A percentile compares a stretch with the other conserved stretches of the same genome.
Evolutionary conservation across 2,113 vertebrate species (phyloP).

Genomic region (Petrocephalus zakoni): DNA sequence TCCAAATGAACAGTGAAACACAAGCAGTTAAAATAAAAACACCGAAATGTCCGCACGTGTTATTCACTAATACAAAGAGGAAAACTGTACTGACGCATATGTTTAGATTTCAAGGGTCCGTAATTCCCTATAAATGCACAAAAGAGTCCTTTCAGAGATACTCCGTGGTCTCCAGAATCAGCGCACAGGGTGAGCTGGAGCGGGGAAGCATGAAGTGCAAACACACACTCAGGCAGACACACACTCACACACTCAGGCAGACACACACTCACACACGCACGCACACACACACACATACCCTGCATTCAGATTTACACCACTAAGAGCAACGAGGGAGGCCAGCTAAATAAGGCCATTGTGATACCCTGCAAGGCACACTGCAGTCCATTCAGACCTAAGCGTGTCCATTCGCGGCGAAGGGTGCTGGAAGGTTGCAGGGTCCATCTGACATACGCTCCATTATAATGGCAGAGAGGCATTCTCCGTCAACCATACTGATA

Average conservation of each 20-base stretch:
- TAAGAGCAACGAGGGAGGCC: neutral
- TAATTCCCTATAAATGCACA: slow-evolving; percentile 7
- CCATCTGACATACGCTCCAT: neutral
- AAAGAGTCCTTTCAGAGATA: slow-evolving; percentile 10
- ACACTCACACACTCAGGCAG: neutral
- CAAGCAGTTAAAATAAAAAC: neutral
- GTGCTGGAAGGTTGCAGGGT: neutral
- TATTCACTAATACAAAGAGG: neutral
- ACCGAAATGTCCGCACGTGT: neutral
- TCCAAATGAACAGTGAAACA: neutral
- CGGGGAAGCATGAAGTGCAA: neutral
- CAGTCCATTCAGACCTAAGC: neutral
- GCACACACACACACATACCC: too few relatives aligned
- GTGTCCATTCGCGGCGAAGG: neutral
- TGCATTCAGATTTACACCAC: neutral
- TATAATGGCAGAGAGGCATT: neutral
- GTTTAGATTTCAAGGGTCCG: neutral
- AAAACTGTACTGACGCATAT: neutral
- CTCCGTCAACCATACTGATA: neutral
- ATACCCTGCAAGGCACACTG: neutral
- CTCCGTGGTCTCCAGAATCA: neutral
- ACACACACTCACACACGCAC: neutral
- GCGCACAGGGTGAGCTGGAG: too few relatives aligned
- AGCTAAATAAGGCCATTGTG: neutral
- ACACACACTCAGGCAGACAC: neutral